Percentiles rank a stretch among this genome's conserved stretches.
Evolutionary conservation across 2,888 invertebrate species (phyloP).

Genomic region (Chironomus tentans): DNA sequence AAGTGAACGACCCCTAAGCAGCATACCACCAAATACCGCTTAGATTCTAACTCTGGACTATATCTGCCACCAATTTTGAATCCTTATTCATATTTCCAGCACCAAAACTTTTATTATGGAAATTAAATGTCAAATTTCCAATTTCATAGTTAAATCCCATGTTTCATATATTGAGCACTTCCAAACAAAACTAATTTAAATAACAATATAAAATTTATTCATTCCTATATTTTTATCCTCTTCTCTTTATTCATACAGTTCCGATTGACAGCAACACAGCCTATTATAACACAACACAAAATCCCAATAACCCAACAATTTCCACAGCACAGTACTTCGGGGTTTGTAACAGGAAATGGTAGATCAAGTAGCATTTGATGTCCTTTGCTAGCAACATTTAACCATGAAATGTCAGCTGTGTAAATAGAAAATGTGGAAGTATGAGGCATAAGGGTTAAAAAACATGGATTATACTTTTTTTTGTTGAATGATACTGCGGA

Average conservation of each 20-base stretch:
- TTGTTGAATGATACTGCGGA: too few species aligned
- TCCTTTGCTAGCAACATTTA: neutral
- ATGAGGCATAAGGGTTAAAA: neutral
- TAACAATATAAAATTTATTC: neutral
- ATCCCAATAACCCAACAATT: constrained; percentile 15
- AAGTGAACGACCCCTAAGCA: too few species aligned
- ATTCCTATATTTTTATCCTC: neutral
- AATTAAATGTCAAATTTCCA: neutral
- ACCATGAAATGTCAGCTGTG: neutral
- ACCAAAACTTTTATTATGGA: neutral
- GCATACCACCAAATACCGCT: too few species aligned
- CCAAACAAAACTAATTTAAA: neutral
- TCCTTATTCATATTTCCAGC: neutral
- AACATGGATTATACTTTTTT: too few species aligned
- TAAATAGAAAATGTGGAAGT: neutral
- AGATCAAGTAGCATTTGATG: constrained; percentile 40
- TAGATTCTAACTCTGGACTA: too few species aligned
- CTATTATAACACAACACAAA: constrained; percentile 22
- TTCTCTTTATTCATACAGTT: neutral
- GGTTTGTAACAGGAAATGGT: constrained; percentile 37
- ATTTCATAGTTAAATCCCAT: too few species aligned
- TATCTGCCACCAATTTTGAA: too few species aligned
- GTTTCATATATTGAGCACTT: too few species aligned
- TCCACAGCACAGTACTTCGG: constrained; percentile 33
- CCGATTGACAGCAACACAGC: constrained; percentile 15